Evolutionary conservation across 2,797 vertebrate species (phyloP).

Genomic region (Pseudochirops corinnae): DNA sequence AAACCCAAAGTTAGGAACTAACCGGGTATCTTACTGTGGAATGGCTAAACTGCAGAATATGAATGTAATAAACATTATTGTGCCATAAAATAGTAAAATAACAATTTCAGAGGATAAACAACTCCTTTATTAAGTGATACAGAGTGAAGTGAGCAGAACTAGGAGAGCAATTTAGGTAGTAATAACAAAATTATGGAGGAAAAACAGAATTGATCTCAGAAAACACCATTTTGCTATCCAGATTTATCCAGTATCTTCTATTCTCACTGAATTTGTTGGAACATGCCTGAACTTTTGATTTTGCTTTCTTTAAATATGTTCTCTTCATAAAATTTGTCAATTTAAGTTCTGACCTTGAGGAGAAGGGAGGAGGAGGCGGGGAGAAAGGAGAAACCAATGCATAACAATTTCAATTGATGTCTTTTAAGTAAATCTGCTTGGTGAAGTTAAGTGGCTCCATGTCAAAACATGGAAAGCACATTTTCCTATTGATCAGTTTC

Average conservation of each 20-base stretch:
- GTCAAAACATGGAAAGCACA: neutral
- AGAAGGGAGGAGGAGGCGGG: no score
- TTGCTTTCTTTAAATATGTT: conserved; percentile 19
- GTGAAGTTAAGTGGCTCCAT: neutral
- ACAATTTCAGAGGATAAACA: neutral
- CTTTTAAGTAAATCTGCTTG: neutral
- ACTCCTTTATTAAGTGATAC: neutral
- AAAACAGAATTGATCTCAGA: neutral
- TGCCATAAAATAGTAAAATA: neutral
- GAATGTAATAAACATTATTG: neutral
- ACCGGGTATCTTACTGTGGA: neutral
- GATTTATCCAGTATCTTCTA: neutral
- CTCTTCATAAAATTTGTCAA: conserved; percentile 23
- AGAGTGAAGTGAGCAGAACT: neutral
- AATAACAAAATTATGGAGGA: neutral
- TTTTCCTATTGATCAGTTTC: neutral
- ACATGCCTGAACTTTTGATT: neutral
- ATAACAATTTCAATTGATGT: neutral
- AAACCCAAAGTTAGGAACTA: neutral
- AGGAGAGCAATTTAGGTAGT: neutral
- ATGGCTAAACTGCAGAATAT: neutral
- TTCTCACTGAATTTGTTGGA: neutral
- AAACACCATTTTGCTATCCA: neutral
- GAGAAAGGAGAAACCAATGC: neutral
- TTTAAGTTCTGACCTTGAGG: conserved; percentile 4